A percentile compares a stretch with the other conserved stretches of the same genome.
Evolutionary conservation across 1,140 invertebrate genomes (phyloP).

Genomic region (Coenobita brevimanus): DNA sequence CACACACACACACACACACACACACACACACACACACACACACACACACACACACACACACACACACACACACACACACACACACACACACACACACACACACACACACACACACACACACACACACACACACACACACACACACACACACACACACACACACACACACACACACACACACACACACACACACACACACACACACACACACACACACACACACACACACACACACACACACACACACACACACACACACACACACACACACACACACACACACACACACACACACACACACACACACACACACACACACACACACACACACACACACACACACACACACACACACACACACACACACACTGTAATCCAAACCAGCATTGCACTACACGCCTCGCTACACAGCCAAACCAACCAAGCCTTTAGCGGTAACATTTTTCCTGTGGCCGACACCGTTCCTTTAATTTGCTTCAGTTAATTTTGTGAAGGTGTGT

Average conservation of each 20-base stretch:
- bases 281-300: constrained; percentile 3
- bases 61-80: neutral
- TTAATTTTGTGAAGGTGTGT: too few species aligned
- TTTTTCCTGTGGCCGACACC: too few species aligned
- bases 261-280: constrained; percentile 31
- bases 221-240: constrained; percentile 22
- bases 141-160: constrained; percentile 14
- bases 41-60: constrained; percentile 6
- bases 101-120: neutral
- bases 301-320: neutral
- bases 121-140: neutral
- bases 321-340: constrained; percentile 1
- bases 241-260: constrained; percentile 3
- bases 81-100: constrained; percentile 3
- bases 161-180: constrained; percentile 22
- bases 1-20: constrained; percentile 7
- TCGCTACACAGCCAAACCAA: too few species aligned
- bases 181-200: constrained; percentile 22
- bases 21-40: constrained; percentile 27
- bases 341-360: neutral
- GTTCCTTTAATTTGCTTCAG: too few species aligned
- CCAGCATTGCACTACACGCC: too few species aligned
- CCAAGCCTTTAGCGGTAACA: too few species aligned
- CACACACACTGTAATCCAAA: neutral
- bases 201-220: constrained; percentile 19